Percentiles rank a stretch among this genome's conserved stretches.
Conservation (phyloP, 2,797 vertebrate genomes). For the Gymnothorax javanicus region DNA sequence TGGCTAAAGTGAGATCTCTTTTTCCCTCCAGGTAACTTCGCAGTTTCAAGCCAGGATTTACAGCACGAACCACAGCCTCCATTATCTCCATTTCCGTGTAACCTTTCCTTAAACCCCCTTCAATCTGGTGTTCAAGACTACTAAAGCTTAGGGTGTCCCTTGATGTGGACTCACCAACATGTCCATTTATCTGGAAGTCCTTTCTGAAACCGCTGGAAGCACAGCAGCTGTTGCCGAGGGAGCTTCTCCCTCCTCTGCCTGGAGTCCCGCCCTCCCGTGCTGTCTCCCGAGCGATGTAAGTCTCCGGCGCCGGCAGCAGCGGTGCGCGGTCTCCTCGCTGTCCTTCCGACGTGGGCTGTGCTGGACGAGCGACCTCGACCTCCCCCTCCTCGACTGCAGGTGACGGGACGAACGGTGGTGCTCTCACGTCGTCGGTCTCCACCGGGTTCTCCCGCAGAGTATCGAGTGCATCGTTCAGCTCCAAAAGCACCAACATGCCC, state of each 20-base stretch:
- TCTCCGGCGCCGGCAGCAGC: too few species aligned
- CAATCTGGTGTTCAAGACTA: constrained; percentile 25
- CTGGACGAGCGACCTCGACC: neutral
- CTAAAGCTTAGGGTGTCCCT: constrained; percentile 25
- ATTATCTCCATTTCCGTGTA: constrained; percentile 18
- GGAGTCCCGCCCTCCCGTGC: neutral
- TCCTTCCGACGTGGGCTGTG: neutral
- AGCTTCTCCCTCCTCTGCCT: neutral
- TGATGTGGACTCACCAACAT: constrained; percentile 9
- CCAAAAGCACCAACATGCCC: constrained; percentile 7
- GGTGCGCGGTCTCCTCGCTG: too few species aligned
- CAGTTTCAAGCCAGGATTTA: constrained; percentile 26
- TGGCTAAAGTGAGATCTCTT: constrained; percentile 3
- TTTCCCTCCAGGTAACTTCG: constrained; percentile 35
- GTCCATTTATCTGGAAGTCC: constrained; percentile 24
- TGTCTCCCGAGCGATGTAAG: too few species aligned
- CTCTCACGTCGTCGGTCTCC: neutral
- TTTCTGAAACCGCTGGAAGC: neutral
- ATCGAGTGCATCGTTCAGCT: neutral
- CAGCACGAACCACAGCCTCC: constrained; percentile 13
- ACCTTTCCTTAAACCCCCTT: constrained; percentile 12
- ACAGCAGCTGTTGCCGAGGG: neutral
- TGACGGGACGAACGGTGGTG: neutral
- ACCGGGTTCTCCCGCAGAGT: neutral
- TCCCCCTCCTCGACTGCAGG: neutral